phyloP scores from a whole-genome alignment of 2,113 vertebrate genomes.

The Gopherus flavomarginatus region DNA sequence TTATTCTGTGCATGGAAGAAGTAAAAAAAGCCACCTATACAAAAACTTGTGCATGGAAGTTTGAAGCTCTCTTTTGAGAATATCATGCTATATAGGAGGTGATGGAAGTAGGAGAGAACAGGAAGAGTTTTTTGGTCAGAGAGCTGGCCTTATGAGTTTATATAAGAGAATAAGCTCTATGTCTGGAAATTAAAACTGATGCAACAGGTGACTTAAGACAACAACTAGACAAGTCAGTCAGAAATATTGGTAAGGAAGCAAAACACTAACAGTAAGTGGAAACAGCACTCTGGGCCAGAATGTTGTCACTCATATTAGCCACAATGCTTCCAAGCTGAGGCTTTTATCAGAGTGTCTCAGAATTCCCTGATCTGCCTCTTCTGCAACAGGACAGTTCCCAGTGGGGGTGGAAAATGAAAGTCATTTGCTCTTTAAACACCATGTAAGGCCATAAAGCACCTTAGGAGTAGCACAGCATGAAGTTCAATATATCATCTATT shows the following conservation, averaged over 20 bases:
- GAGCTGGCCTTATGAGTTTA: not conserved
- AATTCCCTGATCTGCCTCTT: not conserved
- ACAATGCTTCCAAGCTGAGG: not conserved
- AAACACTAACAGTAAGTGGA: not conserved
- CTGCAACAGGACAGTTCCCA: not conserved
- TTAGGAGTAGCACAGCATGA: not conserved
- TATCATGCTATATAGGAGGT: not conserved
- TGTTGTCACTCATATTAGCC: not conserved
- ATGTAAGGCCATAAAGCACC: not conserved
- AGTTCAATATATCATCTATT: not conserved
- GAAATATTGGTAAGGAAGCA: not conserved
- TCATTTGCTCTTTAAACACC: not conserved
- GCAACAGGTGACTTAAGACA: accelerated
- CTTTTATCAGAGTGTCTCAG: not conserved
- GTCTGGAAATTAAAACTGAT: not conserved
- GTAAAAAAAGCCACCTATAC: not conserved
- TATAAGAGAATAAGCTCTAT: accelerated
- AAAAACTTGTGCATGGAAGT: not conserved
- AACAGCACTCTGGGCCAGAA: not conserved
- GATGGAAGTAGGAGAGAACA: not conserved
- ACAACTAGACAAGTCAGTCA: not conserved
- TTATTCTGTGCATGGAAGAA: not conserved
- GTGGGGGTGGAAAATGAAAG: not conserved
- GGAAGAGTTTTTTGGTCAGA: not conserved
- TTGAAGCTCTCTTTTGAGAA: not conserved